A percentile compares a stretch with the other conserved stretches of the same genome.
phyloP scores from a whole-genome alignment of 2,797 vertebrate genomes.

The Trachops cirrhosus region DNA sequence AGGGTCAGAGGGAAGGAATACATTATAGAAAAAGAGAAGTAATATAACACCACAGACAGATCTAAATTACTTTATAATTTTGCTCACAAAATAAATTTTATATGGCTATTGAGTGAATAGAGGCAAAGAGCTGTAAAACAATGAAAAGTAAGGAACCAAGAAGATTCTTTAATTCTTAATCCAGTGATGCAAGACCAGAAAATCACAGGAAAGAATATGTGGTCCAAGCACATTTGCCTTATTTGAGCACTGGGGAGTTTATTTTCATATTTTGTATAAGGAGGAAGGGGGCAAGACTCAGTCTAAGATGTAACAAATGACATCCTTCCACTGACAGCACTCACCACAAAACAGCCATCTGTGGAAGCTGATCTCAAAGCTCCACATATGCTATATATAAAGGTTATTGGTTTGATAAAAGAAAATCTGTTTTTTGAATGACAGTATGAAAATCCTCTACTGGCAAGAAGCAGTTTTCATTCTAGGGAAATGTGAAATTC shows the following conservation, averaged over 20 bases:
- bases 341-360: neutral
- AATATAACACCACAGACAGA: neutral
- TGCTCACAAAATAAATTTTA: neutral
- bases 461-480: conserved; percentile 64
- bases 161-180: neutral
- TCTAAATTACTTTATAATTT: neutral
- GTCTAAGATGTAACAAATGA: neutral
- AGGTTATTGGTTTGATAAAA: conserved; percentile 57
- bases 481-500: conserved; percentile 64
- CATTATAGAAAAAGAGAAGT: neutral
- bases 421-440: conserved; percentile 69
- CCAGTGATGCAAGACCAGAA: neutral
- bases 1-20: neutral
- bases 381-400: conserved; percentile 15
- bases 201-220: neutral
- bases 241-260: neutral
- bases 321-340: neutral
- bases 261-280: neutral
- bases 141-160: neutral
- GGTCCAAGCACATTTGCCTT: neutral
- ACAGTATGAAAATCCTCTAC: conserved; percentile 66
- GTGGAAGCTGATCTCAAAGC: conserved; percentile 28
- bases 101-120: neutral
- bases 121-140: neutral
- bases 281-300: neutral